Evolutionary conservation across 1,140 invertebrate genomes (phyloP).

Genomic region (Myzus persicae): DNA sequence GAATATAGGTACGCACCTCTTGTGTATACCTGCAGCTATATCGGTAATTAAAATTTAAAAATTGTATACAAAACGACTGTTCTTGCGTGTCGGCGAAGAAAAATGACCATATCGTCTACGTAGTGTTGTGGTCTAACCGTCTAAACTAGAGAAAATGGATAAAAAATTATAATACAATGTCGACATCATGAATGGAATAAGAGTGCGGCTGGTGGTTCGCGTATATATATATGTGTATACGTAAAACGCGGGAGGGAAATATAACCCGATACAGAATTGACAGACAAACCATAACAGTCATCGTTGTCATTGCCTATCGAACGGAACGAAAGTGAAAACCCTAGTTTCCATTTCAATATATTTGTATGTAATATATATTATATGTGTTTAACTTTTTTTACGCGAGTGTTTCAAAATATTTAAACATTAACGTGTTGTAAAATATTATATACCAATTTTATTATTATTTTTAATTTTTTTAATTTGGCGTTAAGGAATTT

Average conservation of each 20-base stretch:
- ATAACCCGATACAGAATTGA: constrained; percentile 43
- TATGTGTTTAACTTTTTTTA: background rate
- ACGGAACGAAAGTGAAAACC: constrained; percentile 57
- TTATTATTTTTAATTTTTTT: background rate
- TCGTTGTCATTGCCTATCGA: constrained; percentile 56
- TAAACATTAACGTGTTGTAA: background rate
- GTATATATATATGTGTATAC: background rate
- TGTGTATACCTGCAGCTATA: background rate
- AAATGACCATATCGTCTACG: background rate
- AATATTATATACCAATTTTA: background rate
- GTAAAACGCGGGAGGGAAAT: constrained; percentile 44
- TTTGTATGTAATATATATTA: background rate
- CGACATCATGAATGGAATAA: constrained; percentile 54
- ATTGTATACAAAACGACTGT: constrained; percentile 1
- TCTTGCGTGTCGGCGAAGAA: background rate
- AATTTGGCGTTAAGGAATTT: background rate
- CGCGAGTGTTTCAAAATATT: constrained; percentile 35
- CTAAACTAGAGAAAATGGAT: background rate
- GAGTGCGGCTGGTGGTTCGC: background rate
- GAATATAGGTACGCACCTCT: background rate
- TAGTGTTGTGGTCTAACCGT: background rate
- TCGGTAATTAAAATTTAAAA: constrained; percentile 42
- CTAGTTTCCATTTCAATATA: constrained; percentile 45
- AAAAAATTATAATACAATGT: constrained; percentile 54
- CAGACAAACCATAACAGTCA: constrained; percentile 56